Conservation (phyloP, 2,797 vertebrate genomes). For the Poeciliopsis paucimaculata region DNA sequence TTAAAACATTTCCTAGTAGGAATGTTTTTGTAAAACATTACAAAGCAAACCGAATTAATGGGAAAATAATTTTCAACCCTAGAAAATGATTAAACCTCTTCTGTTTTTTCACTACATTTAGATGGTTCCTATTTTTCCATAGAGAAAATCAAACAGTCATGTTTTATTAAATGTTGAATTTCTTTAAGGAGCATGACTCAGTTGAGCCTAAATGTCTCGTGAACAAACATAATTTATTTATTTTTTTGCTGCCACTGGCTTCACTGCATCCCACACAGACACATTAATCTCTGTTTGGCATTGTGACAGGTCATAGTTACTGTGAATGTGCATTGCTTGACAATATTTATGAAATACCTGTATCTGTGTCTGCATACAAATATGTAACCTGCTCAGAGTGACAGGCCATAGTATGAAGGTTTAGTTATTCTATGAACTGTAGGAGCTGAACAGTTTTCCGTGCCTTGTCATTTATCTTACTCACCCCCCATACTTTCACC, state of each 20-base stretch:
- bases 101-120: conserved; percentile 13
- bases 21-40: background rate
- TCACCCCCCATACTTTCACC: background rate
- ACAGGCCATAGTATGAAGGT: conserved; percentile 20
- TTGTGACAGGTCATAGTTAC: background rate
- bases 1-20: background rate
- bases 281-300: conserved; percentile 14
- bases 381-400: conserved; percentile 11
- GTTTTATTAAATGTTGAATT: conserved; percentile 30
- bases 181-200: conserved; percentile 11
- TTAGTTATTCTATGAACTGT: conserved; percentile 21
- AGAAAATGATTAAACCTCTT: conserved; percentile 22
- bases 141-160: conserved; percentile 27
- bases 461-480: conserved; percentile 9
- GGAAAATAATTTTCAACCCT: background rate
- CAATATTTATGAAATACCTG: background rate
- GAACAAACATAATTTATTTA: conserved; percentile 9
- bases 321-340: background rate
- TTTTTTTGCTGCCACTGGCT: background rate
- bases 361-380: conserved; percentile 10
- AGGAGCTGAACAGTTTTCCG: conserved; percentile 15
- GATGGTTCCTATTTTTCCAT: conserved; percentile 36
- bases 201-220: background rate
- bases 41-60: background rate
- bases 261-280: conserved; percentile 17